Percentiles rank a stretch among this genome's conserved stretches.
Conservation (phyloP, 2,888 invertebrate species). For the Eupithecia vulgata region DNA sequence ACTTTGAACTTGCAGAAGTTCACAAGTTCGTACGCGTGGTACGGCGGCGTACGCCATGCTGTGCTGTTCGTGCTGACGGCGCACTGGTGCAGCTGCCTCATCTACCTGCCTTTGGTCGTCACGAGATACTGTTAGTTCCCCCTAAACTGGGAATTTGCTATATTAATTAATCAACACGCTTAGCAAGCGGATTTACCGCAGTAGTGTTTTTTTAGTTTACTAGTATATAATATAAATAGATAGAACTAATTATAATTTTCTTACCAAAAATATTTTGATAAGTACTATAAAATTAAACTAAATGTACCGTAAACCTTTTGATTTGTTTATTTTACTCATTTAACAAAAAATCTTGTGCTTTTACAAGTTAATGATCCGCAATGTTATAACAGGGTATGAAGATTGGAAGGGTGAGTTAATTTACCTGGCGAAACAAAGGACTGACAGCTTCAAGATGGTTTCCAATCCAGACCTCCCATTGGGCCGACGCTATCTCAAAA, state of each 20-base stretch:
- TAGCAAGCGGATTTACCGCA: too few species aligned
- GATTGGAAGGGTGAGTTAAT: slow-evolving; percentile 12
- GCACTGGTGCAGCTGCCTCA: slow-evolving; percentile 61
- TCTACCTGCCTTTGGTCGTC: slow-evolving; percentile 54
- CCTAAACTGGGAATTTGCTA: background rate
- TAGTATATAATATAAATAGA: too few species aligned
- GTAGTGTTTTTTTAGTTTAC: too few species aligned
- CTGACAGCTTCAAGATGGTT: background rate
- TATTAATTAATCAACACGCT: too few species aligned
- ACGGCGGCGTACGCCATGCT: slow-evolving; percentile 48
- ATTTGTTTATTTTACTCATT: too few species aligned
- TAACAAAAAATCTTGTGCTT: too few species aligned
- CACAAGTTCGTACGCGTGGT: slow-evolving; percentile 55
- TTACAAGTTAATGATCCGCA: too few species aligned
- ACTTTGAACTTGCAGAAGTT: slow-evolving; percentile 56
- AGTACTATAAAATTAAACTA: too few species aligned
- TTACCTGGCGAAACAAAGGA: background rate
- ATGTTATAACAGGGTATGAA: slow-evolving; percentile 54
- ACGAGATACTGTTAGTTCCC: slow-evolving; percentile 59
- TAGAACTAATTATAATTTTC: too few species aligned
- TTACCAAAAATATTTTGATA: too few species aligned
- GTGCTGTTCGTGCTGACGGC: slow-evolving; percentile 53
- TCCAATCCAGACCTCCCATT: background rate
- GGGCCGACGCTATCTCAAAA: slow-evolving; percentile 52
- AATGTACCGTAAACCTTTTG: too few species aligned